Percentiles rank a stretch among this genome's conserved stretches.
These are phyloP conservation scores for Cotesia chilonis DNA, from an alignment of 1,140 invertebrate genomes.

Conservation along the genomic window DNA sequence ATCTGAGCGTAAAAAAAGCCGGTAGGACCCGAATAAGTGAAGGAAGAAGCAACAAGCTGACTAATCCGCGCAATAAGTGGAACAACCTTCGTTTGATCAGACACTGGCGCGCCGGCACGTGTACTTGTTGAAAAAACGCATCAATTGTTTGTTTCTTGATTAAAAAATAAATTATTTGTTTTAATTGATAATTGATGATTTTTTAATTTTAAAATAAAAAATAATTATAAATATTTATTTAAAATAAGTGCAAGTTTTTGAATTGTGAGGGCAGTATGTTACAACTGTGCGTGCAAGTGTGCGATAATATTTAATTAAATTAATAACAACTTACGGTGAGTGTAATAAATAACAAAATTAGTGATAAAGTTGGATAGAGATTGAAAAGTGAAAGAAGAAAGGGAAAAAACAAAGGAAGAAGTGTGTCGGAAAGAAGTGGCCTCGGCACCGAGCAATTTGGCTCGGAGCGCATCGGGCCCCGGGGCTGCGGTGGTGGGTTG, in stretches of 20 bases:
- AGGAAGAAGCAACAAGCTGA: neutral
- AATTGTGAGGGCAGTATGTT: neutral
- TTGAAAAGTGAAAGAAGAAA: too few relatives aligned
- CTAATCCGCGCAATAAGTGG: slow-evolving; percentile 24
- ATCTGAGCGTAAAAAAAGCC: neutral
- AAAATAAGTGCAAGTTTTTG: too few relatives aligned
- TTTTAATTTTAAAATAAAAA: too few relatives aligned
- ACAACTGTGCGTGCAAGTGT: slow-evolving; percentile 3
- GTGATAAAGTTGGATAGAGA: too few relatives aligned
- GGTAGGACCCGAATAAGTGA: slow-evolving; percentile 7
- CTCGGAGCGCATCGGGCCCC: slow-evolving; percentile 61
- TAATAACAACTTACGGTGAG: neutral
- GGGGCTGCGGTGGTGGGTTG: slow-evolving; percentile 66
- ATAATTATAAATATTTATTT: too few relatives aligned
- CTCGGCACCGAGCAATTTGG: slow-evolving; percentile 59
- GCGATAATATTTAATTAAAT: neutral
- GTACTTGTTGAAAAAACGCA: slow-evolving; percentile 48
- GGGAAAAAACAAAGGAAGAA: too few relatives aligned
- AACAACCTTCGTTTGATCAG: slow-evolving; percentile 25
- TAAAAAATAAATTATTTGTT: too few relatives aligned
- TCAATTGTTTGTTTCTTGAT: too few relatives aligned
- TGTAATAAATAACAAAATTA: neutral
- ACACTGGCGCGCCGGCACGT: slow-evolving; percentile 29
- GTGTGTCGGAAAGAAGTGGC: slow-evolving; percentile 53
- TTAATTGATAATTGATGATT: neutral